Percentiles rank a stretch among this genome's conserved stretches.
phyloP scores from a whole-genome alignment of 2,113 vertebrate species.

The Sminthopsis crassicaudata region DNA sequence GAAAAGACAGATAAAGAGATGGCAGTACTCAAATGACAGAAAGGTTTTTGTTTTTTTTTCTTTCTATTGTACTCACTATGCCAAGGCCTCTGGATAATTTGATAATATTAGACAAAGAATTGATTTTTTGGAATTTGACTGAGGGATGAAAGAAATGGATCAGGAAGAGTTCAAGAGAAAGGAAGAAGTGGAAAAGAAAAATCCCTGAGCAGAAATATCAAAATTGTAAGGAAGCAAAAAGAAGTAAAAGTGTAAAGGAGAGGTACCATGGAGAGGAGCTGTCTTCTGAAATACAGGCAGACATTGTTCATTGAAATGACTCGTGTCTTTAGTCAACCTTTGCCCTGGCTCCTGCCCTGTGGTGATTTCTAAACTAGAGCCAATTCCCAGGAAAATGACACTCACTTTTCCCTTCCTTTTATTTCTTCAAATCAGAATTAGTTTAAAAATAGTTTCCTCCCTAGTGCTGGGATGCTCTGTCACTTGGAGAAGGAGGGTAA shows the following conservation, averaged over 20 bases:
- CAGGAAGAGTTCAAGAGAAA: neutral
- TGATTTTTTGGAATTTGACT: neutral
- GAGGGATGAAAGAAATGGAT: neutral
- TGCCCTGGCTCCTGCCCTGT: neutral
- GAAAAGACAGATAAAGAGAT: neutral
- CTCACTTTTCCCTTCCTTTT: slow-evolving; percentile 12
- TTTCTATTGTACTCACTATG: neutral
- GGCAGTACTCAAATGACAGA: neutral
- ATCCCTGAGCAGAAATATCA: neutral
- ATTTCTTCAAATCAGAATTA: slow-evolving; percentile 43
- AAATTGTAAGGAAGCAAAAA: neutral
- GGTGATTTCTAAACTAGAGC: slow-evolving; percentile 63
- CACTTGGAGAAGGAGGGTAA: slow-evolving; percentile 66
- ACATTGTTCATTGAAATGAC: neutral
- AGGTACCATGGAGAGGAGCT: neutral
- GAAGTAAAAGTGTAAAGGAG: neutral
- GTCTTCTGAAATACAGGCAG: neutral
- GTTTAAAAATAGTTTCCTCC: slow-evolving; percentile 66
- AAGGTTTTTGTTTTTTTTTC: neutral
- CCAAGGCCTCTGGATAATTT: neutral
- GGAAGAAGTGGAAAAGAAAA: neutral
- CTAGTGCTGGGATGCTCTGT: slow-evolving; percentile 44
- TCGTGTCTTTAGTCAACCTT: neutral
- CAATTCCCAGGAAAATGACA: slow-evolving; percentile 51
- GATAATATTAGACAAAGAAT: neutral